Base-by-base conservation (phyloP, 2,113 vertebrate species). In the Daubentonia madagascariensis region DNA sequence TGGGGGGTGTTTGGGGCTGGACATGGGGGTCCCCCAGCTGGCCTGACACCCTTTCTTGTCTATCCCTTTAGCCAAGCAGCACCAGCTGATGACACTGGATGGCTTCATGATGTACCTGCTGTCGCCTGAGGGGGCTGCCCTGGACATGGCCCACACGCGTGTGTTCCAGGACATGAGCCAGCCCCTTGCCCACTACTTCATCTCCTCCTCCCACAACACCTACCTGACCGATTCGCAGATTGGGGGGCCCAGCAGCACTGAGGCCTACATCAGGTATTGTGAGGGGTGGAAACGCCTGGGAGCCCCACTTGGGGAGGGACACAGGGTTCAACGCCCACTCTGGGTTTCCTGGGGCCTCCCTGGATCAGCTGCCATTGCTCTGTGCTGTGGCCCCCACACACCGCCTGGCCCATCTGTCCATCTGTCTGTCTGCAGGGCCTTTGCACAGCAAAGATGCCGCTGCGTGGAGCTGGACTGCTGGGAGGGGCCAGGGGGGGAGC, bases 401-500 rank as follows among this genome's bases (percentile, higher is more conserved):
- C 50, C 28, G 10, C 45, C 37, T 7, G n/a, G 5, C 37, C 89
- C 0, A 0, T 70, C 70, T 25, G 0, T 59, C 76, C 12, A 0
- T 22, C 86, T 10, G 2, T 88, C 76, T 0, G 8, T 1, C 50
- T 6, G 0, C 97, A 99, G 99, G 97, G 99, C 99, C 37, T 99
- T 99, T 92, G 98, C 99, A 96, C 99, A 99, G 32, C 99, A 99
- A 30, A 99, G 99, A 7, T 99, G 99, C 89, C 99, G 99, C 83
- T 99, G 99, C 8, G 99, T 99, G 98, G 99, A 99, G 98, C 99
- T 99, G 95, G 99, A 99, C 98, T 99, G 99, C 98, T 99, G 99
- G 99, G 99, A 99, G 59, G 99, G 99, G 16, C 98, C 99, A 0
- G 99, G 99, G 0, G 99, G 99, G 13, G 99, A 99, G 25, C 99